Evolutionary conservation across 2,888 invertebrate genomes (phyloP), one percentile per base, ranked within the genome.

Genomic region (Cistogaster globosa): DNA sequence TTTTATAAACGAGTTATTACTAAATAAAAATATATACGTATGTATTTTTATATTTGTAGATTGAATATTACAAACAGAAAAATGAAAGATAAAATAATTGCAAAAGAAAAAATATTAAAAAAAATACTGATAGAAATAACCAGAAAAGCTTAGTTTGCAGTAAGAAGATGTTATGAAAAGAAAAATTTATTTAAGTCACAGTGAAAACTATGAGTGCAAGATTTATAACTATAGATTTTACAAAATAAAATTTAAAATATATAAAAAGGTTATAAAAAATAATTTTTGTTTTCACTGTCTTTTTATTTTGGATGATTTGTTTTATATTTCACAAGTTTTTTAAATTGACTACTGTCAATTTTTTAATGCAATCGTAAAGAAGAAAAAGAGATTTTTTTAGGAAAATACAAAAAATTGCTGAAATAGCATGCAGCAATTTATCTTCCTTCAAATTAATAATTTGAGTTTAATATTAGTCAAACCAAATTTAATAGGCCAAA

Each of bases 131-230:
- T 5, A 63, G 11, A 36, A 45, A 65, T 38, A 18, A 16, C 14
- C 18, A 71, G 65, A 79, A 80, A 38, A 72, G 58, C 79, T 79
- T 79, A 36, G 36, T 48, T 36, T 18, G 71, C 79, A 79, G 48
- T 63, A 32, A 48, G 18, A 6, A 45, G 16, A 65, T 45, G 42
- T 16, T n/a, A 57, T 12, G 57, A 8, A 69, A 45, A 45, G 22
- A 9, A 9, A 14, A 11, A 18, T 14, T 14, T 14, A 48, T 42
- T 12, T 42, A 6, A 4, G n/a, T 7, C 4, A 48, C 45, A 48
- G 2, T 48, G 4, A 48, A 48, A 48, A 4, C 45, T 12, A 11
- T 12, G 32, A 6, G 32, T 32, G 6, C 8, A 32, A 32, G 8
- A 32, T 32, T 32, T 32, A 32, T 32, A 32, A 7, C 32, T 32